Base-by-base conservation (phyloP, 2,797 vertebrate species). In the Acrossocheilus wenchowensis region DNA sequence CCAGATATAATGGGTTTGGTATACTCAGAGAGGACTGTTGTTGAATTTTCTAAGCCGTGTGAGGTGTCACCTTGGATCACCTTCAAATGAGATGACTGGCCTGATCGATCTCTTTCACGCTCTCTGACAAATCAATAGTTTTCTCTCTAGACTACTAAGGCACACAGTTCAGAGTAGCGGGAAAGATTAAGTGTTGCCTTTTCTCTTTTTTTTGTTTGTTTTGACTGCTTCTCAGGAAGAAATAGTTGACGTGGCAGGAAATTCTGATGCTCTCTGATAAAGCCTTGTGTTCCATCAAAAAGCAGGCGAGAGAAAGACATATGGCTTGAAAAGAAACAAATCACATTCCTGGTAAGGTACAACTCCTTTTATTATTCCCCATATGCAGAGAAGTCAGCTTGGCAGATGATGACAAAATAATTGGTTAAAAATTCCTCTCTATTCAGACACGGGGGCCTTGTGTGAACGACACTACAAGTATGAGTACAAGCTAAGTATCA, bases 41-140 rank as follows among this genome's bases (percentile, higher is more conserved):
- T 86, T 90, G 73, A 80, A 88, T 91, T 91, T 89, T 69, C 88
- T 81, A 81, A 84, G 74, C 89, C 88, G 90, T 74, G 82, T 48
- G 81, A 89, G 83, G 50, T 86, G 87, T 92, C 91, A 91, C 88
- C 89, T 90, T 74, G 87, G 86, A 91, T 92, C 91, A 92, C 91
- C 91, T 93, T 92, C 90, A 93, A 90, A 87, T 73, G 52, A 88
- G 91, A 90, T 54, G 91, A 94, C 89, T 66, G 82, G 83, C 36
- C 73, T 87, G 93, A 88, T 94, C 90, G 94, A 95, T 93, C 93
- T 92, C 41, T 85, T 87, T 87, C 83, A 80, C 68, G 43, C 84
- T 80, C 81, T 83, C 82, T 23, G 75, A 75, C 87, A 6, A 89
- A 93, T 95, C 92, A 48, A 94, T 94, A 90, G 21, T 6, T 90